A percentile compares a stretch with the other conserved stretches of the same genome.
These are phyloP conservation scores for Sturnira hondurensis DNA, from an alignment of 2,113 vertebrate genomes.

Conservation along the genomic window DNA sequence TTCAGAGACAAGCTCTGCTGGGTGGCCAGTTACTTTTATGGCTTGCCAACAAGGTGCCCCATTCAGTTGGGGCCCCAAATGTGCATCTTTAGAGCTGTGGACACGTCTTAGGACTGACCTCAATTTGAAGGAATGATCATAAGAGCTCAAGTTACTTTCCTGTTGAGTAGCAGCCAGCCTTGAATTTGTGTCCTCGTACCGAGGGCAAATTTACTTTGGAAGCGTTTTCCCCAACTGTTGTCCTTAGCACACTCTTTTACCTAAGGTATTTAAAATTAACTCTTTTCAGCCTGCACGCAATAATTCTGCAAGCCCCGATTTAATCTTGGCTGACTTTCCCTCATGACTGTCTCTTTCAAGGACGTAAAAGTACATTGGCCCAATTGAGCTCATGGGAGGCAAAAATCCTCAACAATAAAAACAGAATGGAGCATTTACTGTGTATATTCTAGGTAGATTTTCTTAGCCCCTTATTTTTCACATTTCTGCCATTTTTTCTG, in stretches of 20 bases:
- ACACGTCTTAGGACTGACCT: not conserved
- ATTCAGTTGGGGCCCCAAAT: not conserved
- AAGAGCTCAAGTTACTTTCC: not conserved
- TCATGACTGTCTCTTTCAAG: not conserved
- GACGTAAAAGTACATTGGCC: not conserved
- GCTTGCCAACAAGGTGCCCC: not conserved
- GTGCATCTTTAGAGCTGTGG: not conserved
- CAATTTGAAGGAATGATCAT: not conserved
- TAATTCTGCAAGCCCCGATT: not conserved
- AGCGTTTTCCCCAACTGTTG: not conserved
- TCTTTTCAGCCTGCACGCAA: not conserved
- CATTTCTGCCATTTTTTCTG: not conserved
- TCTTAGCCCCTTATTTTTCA: not conserved
- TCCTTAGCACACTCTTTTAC: not conserved
- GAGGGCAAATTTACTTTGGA: slow-evolving; percentile 5
- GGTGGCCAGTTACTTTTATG: not conserved
- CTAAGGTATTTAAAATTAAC: slow-evolving; percentile 8
- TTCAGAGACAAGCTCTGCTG: not conserved
- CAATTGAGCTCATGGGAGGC: not conserved
- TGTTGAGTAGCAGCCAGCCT: not conserved
- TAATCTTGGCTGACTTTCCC: not conserved
- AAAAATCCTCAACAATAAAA: not conserved
- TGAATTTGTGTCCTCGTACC: not conserved
- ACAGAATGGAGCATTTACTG: not conserved
- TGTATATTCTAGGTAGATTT: not conserved